Base-by-base conservation (phyloP, 2,797 vertebrate species). In the Gambusia yucatana region DNA sequence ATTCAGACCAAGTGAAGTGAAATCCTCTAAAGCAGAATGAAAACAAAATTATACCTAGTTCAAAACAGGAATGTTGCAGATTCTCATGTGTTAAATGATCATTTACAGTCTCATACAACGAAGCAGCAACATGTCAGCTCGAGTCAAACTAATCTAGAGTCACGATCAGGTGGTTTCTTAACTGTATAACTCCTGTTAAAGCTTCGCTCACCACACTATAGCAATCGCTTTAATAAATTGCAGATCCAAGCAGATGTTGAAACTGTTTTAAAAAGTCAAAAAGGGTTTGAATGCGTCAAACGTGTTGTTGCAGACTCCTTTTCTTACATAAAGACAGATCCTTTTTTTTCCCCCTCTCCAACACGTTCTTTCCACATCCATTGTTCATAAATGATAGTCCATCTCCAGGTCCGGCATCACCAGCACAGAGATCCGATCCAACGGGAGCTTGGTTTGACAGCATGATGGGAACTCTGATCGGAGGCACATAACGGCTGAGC, bases 61-160 rank as follows among this genome's bases (percentile, higher is more conserved):
- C 77, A 44, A 22, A 41, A 22, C n/a, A 55, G 1, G 48, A 80
- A 75, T 77, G 71, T 75, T 39, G 82, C 75, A 16, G 85, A 75
- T 75, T 85, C 85, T 77, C 86, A 86, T 88, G 88, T 25, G 86
- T 87, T 86, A 88, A 92, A 88, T 81, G 86, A 48, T 61, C 77
- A 76, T 65, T 83, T 78, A 89, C 79, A 89, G 88, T 83, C 87
- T 89, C 86, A 91, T 88, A 91, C 90, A 91, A 90, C 87, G 65
- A 48, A 94, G 92, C 92, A 94, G 92, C 93, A 86, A 83, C 88
- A 90, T 85, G 89, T 87, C 84, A 86, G 75, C 85, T 80, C 28
- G 46, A 82, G 78, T 77, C 77, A 14, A 78, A 84, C 3, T 57
- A 46, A 41, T 57, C 55, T 85, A 70, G 25, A 43, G 41, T 41